Base-by-base conservation (phyloP, 2,888 invertebrate genomes). In the Agelastica alni region DNA sequence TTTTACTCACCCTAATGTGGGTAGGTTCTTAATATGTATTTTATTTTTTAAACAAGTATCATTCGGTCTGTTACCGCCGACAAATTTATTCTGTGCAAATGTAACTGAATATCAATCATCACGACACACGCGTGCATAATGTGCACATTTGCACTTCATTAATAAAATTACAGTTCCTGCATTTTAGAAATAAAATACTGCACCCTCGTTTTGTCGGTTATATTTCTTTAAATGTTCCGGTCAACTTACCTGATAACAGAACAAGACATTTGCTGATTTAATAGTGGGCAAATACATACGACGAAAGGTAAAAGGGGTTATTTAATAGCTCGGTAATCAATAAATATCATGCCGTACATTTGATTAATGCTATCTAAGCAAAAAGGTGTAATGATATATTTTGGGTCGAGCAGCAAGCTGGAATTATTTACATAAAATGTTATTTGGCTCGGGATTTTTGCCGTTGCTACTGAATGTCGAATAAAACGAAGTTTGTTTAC, bases 131-230 rank as follows among this genome's bases (percentile, higher is more conserved):
- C 66, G 65, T 69, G 68, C 61, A 59, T 59, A 61, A 58, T 57
- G 59, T 60, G 56, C 61, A 64, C 66, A 66, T 69, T 69, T 69
- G 68, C 68, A 69, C 68, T 57, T 69, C 65, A 67, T 69, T 67
- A 69, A 64, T 66, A 64, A 63, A 66, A 64, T 62, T 65, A 67
- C 63, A 61, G 61, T 63, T 48, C 55, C 53, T 62, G 49, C 26
- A 39, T 60, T 62, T 65, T 67, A 57, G 53, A 55, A 61, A 60
- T 63, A 60, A 69, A 64, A 61, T 66, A 64, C 55, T 52, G 52
- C 51, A 56, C 60, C 59, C 59, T 52, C 47, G 37, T 18, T 20
- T 48, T 48, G 17, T 28, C 31, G 32, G 39, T 43, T 63, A 53
- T 59, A 58, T 63, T 65, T 60, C 56, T 51, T 54, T 46, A 58